Evolutionary conservation across 2,888 invertebrate genomes (phyloP).

Genomic region (Apoderus coryli): DNA sequence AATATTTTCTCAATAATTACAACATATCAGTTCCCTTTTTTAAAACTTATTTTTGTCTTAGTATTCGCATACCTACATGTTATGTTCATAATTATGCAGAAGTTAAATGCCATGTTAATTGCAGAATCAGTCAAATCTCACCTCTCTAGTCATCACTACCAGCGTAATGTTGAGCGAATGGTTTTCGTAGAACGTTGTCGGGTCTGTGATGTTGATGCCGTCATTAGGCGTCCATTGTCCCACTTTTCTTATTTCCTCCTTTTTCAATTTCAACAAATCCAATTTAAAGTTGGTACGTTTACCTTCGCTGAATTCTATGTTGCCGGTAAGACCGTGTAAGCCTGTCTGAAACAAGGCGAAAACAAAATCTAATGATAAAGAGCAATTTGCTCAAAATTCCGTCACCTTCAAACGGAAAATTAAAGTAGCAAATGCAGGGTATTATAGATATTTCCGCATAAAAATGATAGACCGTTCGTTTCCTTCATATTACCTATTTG

Average conservation of each 20-base stretch:
- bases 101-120: no score
- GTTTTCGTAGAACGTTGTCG: constrained; percentile 71
- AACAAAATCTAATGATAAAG: no score
- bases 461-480: no score
- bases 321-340: constrained; percentile 77
- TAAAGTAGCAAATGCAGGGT: no score
- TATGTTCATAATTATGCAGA: no score
- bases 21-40: constrained; percentile 4
- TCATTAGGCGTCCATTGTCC: constrained; percentile 66
- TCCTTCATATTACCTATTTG: no score
- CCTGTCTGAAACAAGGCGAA: constrained; percentile 52
- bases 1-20: constrained; percentile 5
- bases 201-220: constrained; percentile 71
- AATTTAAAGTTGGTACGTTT: constrained; percentile 70
- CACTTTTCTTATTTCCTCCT: constrained; percentile 63
- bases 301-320: constrained; percentile 74
- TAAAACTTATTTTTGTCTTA: no score
- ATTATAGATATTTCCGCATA: no score
- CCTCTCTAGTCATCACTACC: constrained; percentile 82
- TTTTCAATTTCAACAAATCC: constrained; percentile 68
- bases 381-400: no score
- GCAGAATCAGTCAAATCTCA: no score
- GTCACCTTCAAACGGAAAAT: no score
- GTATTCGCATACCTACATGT: no score
- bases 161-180: constrained; percentile 74